phyloP scores from a whole-genome alignment of 2,888 invertebrate species.

The Esperia sulphurella region DNA sequence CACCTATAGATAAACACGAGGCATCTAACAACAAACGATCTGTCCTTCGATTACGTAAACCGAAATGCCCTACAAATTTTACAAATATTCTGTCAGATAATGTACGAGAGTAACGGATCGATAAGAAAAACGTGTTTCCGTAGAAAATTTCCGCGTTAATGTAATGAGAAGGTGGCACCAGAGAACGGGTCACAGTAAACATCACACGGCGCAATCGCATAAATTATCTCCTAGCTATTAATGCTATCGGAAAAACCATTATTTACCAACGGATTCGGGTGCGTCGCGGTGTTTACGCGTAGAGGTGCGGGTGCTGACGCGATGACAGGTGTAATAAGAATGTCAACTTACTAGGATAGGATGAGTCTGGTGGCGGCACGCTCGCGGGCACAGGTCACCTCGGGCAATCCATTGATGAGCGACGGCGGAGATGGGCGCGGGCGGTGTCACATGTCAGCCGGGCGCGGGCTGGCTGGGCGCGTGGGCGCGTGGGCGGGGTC shows the following conservation, averaged over 20 bases:
- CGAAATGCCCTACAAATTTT: conserved; percentile 50
- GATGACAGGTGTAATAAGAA: conserved; percentile 12
- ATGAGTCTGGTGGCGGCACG: conserved; percentile 18
- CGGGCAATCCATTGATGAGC: conserved; percentile 64
- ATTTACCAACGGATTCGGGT: conserved; percentile 44
- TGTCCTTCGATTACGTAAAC: conserved; percentile 68
- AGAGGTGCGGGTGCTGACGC: conserved; percentile 19
- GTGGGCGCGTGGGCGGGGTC: conserved; percentile 26
- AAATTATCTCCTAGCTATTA: conserved; percentile 39
- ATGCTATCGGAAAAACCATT: conserved; percentile 49
- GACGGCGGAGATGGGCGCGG: conserved; percentile 35
- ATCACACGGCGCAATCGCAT: conserved; percentile 59
- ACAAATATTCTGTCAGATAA: conserved; percentile 50
- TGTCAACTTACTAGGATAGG: conserved; percentile 33
- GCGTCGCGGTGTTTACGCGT: conserved; percentile 33
- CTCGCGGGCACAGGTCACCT: conserved; percentile 55
- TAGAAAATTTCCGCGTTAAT: conserved; percentile 48
- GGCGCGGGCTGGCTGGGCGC: conserved; percentile 17
- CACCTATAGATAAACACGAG: conserved; percentile 44
- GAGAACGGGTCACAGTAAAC: conserved; percentile 45
- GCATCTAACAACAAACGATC: conserved; percentile 45
- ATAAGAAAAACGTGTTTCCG: conserved; percentile 46
- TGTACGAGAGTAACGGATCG: conserved; percentile 39
- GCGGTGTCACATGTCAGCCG: conserved; percentile 36
- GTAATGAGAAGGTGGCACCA: conserved; percentile 40